Percentiles rank a stretch among this genome's conserved stretches.
Conservation (phyloP, 2,797 vertebrate species). For the Echiichthys vipera region DNA sequence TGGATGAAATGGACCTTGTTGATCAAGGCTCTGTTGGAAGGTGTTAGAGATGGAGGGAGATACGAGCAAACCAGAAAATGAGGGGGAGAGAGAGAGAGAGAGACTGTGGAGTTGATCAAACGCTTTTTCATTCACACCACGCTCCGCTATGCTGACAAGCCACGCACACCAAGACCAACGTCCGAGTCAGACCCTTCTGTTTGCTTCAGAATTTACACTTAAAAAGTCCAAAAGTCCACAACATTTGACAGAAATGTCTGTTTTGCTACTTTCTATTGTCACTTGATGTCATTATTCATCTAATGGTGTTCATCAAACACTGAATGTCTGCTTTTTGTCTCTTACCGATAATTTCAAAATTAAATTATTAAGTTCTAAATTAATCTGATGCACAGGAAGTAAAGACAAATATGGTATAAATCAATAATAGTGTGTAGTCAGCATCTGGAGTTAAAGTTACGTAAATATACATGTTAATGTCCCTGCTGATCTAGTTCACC, state of each 20-base stretch:
- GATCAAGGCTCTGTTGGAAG: conserved; percentile 73
- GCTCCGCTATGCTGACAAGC: conserved; percentile 44
- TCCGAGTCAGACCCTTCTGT: not conserved
- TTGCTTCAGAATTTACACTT: conserved; percentile 20
- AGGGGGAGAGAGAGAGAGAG: conserved; percentile 25
- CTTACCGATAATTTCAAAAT: not conserved
- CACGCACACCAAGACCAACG: conserved; percentile 7
- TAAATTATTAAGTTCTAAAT: too few relatives aligned
- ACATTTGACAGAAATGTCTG: conserved; percentile 30
- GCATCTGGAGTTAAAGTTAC: conserved; percentile 4
- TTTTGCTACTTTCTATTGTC: conserved; percentile 15
- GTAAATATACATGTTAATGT: not conserved
- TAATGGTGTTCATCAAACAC: too few relatives aligned
- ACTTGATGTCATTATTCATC: conserved; percentile 23
- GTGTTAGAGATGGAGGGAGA: conserved; percentile 66
- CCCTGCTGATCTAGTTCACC: not conserved
- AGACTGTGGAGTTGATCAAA: conserved; percentile 47
- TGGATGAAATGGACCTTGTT: conserved; percentile 76
- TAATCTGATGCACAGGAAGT: conserved; percentile 14
- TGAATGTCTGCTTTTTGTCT: conserved; percentile 27
- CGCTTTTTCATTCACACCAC: conserved; percentile 47
- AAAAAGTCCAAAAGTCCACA: conserved; percentile 30
- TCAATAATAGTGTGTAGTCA: not conserved
- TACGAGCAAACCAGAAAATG: conserved; percentile 48
- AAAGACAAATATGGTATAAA: not conserved